phyloP scores from a whole-genome alignment of 2,113 vertebrate species.

The Crotalus horridus region DNA sequence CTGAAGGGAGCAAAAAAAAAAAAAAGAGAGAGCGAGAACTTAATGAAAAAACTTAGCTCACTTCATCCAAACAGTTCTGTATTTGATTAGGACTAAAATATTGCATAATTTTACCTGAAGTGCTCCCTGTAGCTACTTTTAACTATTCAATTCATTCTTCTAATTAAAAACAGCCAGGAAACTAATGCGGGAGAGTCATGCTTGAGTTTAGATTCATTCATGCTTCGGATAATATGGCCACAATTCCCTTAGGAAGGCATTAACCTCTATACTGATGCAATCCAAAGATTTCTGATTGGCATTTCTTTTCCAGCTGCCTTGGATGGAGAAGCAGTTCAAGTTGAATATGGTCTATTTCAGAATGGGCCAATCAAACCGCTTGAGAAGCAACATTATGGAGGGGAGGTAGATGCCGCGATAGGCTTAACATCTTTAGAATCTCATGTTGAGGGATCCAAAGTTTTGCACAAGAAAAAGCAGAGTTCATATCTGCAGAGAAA shows the following conservation, averaged over 20 bases:
- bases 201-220: constrained; percentile 34
- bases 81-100: constrained; percentile 34
- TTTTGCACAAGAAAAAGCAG: neutral
- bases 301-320: neutral
- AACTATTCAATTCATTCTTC: constrained; percentile 42
- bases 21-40: neutral
- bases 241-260: constrained; percentile 38
- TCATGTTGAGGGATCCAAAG: neutral
- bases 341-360: neutral
- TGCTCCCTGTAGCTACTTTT: constrained; percentile 18
- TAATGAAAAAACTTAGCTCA: constrained; percentile 1
- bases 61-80: constrained; percentile 18
- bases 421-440: neutral
- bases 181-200: constrained; percentile 24
- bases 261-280: constrained; percentile 47
- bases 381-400: constrained; percentile 6
- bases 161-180: constrained; percentile 29
- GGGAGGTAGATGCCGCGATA: neutral
- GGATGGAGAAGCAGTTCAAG: constrained; percentile 11
- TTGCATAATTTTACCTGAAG: constrained; percentile 16
- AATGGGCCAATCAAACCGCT: constrained; percentile 27
- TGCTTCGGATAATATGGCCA: constrained; percentile 29
- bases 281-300: neutral
- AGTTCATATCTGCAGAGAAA: neutral
- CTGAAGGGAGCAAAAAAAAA: neutral